These are phyloP conservation scores for Spondyliosoma cantharus DNA, from an alignment of 2,797 vertebrate genomes.

Conservation along the genomic window DNA sequence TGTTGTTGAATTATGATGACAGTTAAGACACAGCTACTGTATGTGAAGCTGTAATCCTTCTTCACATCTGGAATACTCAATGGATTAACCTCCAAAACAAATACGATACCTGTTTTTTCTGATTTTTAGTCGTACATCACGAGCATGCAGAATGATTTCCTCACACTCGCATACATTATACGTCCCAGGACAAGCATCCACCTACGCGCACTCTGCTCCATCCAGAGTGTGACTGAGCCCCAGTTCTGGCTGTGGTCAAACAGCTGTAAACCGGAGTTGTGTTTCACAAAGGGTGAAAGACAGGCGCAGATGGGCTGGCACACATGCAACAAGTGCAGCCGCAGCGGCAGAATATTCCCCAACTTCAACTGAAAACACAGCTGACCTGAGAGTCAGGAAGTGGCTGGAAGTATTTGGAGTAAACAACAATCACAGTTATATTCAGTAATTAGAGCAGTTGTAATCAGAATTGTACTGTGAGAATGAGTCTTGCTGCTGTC, in stretches of 20 bases:
- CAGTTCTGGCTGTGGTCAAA: constrained; percentile 19
- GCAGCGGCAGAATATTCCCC: constrained; percentile 56
- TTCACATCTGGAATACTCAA: constrained; percentile 32
- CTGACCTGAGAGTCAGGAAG: constrained; percentile 34
- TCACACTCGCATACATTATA: constrained; percentile 24
- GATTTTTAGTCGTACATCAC: constrained; percentile 30
- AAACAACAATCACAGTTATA: neutral
- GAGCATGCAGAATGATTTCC: constrained; percentile 18
- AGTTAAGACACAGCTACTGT: neutral
- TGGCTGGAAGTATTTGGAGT: too few species aligned
- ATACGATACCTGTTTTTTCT: constrained; percentile 16
- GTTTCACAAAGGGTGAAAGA: constrained; percentile 83
- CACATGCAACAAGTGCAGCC: constrained; percentile 62
- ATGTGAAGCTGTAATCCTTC: constrained; percentile 21
- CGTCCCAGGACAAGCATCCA: constrained; percentile 30
- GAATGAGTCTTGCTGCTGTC: neutral
- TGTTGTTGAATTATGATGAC: neutral
- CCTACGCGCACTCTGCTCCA: constrained; percentile 24
- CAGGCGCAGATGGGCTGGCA: constrained; percentile 81
- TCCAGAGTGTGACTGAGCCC: constrained; percentile 41
- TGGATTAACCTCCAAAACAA: constrained; percentile 45
- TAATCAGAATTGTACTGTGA: neutral
- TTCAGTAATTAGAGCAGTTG: neutral
- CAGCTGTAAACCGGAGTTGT: constrained; percentile 82
- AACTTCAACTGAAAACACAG: constrained; percentile 43